Evolutionary conservation across 2,888 invertebrate species (phyloP), one percentile per base, ranked within the genome.

Genomic region (Caenorhabditis sp.): DNA sequence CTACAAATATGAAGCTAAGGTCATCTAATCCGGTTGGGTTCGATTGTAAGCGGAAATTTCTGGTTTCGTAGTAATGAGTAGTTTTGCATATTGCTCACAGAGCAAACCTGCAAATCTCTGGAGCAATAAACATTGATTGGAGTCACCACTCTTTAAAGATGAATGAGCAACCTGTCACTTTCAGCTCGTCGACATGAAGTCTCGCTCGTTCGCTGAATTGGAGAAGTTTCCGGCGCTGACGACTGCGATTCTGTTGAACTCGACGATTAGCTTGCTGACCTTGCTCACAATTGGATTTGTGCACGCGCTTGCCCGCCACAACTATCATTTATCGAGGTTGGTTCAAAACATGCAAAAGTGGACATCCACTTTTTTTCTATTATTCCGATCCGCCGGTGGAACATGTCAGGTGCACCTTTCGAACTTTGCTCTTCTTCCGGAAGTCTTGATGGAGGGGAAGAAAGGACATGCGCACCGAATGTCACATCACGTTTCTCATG

Each of bases 241-340:
- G 31, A 84, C 83, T 16, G 85, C 85, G 5, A 85, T 87, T 75
- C 70, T 87, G 28, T 66, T 87, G 66, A 87, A 87, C 66, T 87
- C 87, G 35, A 87, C 86, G 49, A 80, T 87, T 64, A 86, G 86
- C 58, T 79, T 87, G 68, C 81, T 87, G 49, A 85, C 87, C 54
- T 77, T 87, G 47, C 81, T 87, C 12, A 79, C 87, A 51, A 87
- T 87, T 77, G 87, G 87, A 63, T 76, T 87, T 79, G 84, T 87
- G 19, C 87, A 87, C 69, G 84, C 85, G 12, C 83, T 87, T 16
- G 83, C 81, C n/a, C 76, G 86, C 12, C 85, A 86, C 59, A 86
- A 87, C 70, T 87, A 86, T 79, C 87, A 86, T 80, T 73, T 86
- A 31, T 85, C 86, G 49, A 84, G 85, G 87, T 86, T 38, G 38